Conservation (phyloP, 2,113 vertebrate species). For the Chamaetylas fuelleborni region DNA sequence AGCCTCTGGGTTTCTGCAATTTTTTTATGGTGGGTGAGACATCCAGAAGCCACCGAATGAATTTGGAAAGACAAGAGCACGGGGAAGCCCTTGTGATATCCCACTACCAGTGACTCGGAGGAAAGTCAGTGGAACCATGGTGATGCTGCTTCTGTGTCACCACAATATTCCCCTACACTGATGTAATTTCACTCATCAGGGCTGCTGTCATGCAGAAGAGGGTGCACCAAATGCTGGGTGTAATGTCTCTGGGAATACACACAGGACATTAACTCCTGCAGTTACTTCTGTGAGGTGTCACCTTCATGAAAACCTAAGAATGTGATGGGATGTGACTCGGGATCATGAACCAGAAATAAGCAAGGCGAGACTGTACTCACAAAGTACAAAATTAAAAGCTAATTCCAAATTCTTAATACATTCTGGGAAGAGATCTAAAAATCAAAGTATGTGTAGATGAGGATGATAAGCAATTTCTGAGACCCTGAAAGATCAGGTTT, state of each 20-base stretch:
- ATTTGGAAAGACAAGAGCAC: background rate
- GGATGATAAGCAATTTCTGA: background rate
- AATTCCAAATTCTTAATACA: background rate
- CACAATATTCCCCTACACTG: background rate
- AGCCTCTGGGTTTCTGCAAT: background rate
- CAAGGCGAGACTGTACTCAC: background rate
- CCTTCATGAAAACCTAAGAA: background rate
- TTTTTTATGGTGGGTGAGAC: background rate
- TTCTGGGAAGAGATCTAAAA: background rate
- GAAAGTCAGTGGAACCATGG: background rate
- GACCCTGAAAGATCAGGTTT: background rate
- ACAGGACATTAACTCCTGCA: background rate
- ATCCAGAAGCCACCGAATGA: background rate
- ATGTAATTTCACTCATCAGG: background rate
- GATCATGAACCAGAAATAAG: background rate
- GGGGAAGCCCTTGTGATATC: background rate
- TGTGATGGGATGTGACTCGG: background rate
- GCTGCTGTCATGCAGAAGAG: background rate
- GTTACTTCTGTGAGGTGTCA: background rate
- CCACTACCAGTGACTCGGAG: background rate
- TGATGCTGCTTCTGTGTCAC: background rate
- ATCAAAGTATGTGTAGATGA: background rate
- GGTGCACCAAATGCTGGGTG: background rate
- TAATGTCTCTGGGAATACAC: background rate
- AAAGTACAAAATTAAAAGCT: background rate